phyloP scores from a whole-genome alignment of 2,113 vertebrate species.

The Oreochromis niloticus region DNA sequence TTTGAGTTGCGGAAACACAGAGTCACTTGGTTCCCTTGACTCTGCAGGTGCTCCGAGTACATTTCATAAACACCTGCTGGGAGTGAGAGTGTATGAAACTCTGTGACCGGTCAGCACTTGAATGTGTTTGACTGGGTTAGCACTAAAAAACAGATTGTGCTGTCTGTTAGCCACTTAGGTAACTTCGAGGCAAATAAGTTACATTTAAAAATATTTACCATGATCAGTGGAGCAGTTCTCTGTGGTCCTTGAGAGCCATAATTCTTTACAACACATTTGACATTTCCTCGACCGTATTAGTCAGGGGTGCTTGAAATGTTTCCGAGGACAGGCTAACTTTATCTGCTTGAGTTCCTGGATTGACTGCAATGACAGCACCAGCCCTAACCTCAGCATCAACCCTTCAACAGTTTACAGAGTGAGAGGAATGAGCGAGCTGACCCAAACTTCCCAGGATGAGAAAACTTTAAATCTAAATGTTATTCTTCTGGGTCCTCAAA shows the following conservation, averaged over 20 bases:
- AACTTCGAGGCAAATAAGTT: not conserved
- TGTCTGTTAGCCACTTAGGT: not conserved
- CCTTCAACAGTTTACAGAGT: conserved; percentile 42
- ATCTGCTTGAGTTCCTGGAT: not conserved
- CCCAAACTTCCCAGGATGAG: conserved; percentile 73
- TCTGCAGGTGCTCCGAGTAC: conserved; percentile 51
- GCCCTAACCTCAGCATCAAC: conserved; percentile 32
- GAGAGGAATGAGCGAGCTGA: conserved; percentile 46
- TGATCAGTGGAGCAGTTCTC: not conserved
- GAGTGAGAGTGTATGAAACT: conserved; percentile 23
- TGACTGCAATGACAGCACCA: not conserved
- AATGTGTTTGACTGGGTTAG: not conserved
- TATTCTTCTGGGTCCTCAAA: conserved; percentile 79
- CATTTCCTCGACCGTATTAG: not conserved
- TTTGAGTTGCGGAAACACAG: conserved; percentile 39
- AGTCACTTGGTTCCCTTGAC: conserved; percentile 41
- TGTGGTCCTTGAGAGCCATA: not conserved
- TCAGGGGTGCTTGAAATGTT: not conserved
- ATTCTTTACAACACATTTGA: not conserved
- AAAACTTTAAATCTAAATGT: conserved; percentile 80
- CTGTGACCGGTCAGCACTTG: not conserved
- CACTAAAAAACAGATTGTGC: not conserved
- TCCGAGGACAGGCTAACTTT: not conserved
- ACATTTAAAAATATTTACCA: not conserved
- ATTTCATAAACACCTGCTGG: conserved; percentile 65